Evolutionary conservation across 2,113 vertebrate genomes (phyloP).

Genomic region (Bujurquina vittata): DNA sequence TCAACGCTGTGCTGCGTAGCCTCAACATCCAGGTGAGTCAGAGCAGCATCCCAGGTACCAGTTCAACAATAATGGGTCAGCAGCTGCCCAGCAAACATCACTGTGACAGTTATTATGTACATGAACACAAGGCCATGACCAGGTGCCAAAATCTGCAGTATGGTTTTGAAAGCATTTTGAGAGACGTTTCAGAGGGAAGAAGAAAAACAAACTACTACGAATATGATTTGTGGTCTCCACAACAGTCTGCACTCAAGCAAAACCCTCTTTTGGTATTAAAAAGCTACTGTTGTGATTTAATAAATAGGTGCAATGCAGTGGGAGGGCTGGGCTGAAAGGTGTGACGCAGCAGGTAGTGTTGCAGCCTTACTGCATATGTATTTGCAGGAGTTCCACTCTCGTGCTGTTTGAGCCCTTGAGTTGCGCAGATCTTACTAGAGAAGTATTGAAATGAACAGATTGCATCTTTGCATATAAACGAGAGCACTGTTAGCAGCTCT

Average conservation of each 20-base stretch:
- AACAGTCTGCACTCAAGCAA: neutral
- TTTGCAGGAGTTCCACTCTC: too few relatives aligned
- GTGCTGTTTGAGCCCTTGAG: too few relatives aligned
- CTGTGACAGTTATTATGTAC: neutral
- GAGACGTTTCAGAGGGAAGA: neutral
- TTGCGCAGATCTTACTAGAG: too few relatives aligned
- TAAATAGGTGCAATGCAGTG: too few relatives aligned
- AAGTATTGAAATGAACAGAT: too few relatives aligned
- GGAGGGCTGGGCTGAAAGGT: too few relatives aligned
- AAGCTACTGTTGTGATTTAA: neutral
- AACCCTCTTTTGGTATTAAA: neutral
- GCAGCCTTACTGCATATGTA: too few relatives aligned
- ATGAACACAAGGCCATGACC: neutral
- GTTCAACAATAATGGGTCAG: neutral
- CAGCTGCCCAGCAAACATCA: neutral
- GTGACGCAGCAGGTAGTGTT: too few relatives aligned
- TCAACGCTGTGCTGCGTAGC: slow-evolving; percentile 77
- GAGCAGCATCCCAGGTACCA: neutral
- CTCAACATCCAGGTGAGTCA: slow-evolving; percentile 78
- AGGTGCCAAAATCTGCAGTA: neutral
- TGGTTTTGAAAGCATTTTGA: neutral
- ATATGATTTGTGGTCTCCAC: neutral
- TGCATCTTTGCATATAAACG: too few relatives aligned
- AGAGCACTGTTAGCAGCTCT: neutral
- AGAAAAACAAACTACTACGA: neutral